Base-by-base conservation (phyloP, 2,797 vertebrate genomes). In the Sebastolobus altivelis region DNA sequence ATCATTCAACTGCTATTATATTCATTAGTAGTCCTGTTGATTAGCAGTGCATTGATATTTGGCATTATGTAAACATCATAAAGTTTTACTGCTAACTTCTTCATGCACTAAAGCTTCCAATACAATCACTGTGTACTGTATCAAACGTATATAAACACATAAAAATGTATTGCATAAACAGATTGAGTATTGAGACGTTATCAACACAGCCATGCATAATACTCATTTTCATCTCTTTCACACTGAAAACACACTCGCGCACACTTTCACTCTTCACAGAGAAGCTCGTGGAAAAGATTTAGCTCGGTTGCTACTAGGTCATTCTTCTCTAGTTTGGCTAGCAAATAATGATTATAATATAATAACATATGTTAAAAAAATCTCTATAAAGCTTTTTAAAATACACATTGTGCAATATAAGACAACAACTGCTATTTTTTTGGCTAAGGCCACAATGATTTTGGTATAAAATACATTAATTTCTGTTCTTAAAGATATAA, bases 61-160 rank as follows among this genome's bases (percentile, higher is more conserved):
- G 94, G 93, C 93, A 92, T 92, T 73, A 92, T 95, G 96, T 96
- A 96, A 96, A 96, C 96, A 95, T 95, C 86, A 89, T 81, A 86
- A 84, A 84, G 80, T 91, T 92, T 86, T 69, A 92, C 89, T 92
- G 90, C 89, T 88, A 88, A 95, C 92, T 95, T 95, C 95, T 94
- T 96, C 89, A 93, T 95, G 94, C 94, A 94, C 90, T 92, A 93
- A 90, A 92, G 88, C 86, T 92, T 92, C 77, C 83, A 90, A 86
- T 89, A 93, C 92, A 93, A 92, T 91, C 86, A 83, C 75, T 87
- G 83, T 85, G 87, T 91, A 90, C 87, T 85, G 84, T 87, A 88
- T 92, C 79, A 90, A 90, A 89, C 56, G 79, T 89, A 86, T 86
- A 92, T 77, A 90, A 93, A 94, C 84, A 90, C 40, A 75, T 73